phyloP scores from a whole-genome alignment of 2,113 vertebrate genomes.

The Piaya cayana region DNA sequence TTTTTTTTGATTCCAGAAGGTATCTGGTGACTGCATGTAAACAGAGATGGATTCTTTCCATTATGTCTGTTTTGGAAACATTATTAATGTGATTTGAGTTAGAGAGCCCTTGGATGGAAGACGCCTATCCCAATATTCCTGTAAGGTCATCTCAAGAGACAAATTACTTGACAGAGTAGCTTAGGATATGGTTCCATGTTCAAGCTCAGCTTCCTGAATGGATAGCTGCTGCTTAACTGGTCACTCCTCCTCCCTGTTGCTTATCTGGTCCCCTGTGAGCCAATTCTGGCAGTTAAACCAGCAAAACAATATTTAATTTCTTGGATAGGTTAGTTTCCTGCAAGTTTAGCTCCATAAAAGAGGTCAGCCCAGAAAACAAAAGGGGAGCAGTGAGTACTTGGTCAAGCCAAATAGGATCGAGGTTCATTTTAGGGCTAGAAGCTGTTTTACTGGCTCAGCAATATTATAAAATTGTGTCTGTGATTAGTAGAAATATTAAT shows the following conservation, averaged over 20 bases:
- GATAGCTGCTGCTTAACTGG: neutral
- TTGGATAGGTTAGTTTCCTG: neutral
- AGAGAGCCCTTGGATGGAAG: neutral
- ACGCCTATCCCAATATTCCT: accelerated
- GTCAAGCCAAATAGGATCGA: neutral
- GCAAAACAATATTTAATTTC: neutral
- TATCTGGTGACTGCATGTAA: neutral
- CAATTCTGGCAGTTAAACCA: neutral
- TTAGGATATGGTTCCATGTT: neutral
- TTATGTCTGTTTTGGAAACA: neutral
- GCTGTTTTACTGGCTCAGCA: neutral
- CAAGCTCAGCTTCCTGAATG: neutral
- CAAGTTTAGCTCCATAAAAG: neutral
- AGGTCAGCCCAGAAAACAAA: neutral
- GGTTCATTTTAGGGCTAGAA: neutral
- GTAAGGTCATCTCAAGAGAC: neutral
- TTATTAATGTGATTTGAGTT: neutral
- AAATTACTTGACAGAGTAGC: neutral
- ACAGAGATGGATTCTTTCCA: neutral
- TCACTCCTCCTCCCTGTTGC: neutral
- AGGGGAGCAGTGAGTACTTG: neutral
- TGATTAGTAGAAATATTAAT: neutral
- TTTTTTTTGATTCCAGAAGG: neutral
- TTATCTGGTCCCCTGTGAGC: neutral
- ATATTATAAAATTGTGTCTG: neutral